Evolutionary conservation across 1,140 invertebrate genomes (phyloP), one percentile per base, ranked within the genome.

Genomic region (Listronotus oregonensis): DNA sequence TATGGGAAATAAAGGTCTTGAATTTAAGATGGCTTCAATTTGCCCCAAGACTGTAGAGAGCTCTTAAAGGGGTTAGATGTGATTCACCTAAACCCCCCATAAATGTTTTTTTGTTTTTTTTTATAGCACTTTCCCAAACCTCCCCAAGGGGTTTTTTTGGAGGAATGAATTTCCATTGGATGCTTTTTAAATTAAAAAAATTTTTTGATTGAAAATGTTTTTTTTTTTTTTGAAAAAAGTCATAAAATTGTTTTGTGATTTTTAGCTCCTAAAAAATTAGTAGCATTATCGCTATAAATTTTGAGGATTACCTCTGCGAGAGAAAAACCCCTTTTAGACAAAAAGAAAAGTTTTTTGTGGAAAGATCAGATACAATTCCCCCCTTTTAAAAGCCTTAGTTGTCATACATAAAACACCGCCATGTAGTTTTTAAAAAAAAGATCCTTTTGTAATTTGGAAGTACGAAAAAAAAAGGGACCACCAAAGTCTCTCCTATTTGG

Each of bases 131-230:
- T 58, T 80, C 76, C 78, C 78, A 71, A 42, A n/a, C 77, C 77
- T 14, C 77, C 75, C 32, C 75, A 71, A 44, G 77, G 68, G 73
- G 71, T 17, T 54, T 61, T 50, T 43, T 14, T 40, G 80, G 76
- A 0, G 80, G 79, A 56, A 77, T 79, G 57, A 82, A 80, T 11
- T 77, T 47, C 78, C 80, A 82, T 27, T 69, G 50, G 6, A 81
- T 76, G 17, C 12, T 12, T 17, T 6, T 8, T n/a, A 51, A n/a
- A n/a, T n/a, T n/a, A n/a, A n/a, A n/a, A n/a, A n/a, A n/a, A n/a
- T n/a, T n/a, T n/a, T n/a, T n/a, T n/a, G n/a, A n/a, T n/a, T n/a
- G n/a, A n/a, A n/a, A n/a, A n/a, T n/a, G n/a, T n/a, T n/a, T n/a
- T n/a, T n/a, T n/a, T n/a, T n/a, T n/a, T n/a, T n/a, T n/a, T n/a